Evolutionary conservation across 2,113 vertebrate species (phyloP).

Genomic region (Myanophis thanlyinensis): DNA sequence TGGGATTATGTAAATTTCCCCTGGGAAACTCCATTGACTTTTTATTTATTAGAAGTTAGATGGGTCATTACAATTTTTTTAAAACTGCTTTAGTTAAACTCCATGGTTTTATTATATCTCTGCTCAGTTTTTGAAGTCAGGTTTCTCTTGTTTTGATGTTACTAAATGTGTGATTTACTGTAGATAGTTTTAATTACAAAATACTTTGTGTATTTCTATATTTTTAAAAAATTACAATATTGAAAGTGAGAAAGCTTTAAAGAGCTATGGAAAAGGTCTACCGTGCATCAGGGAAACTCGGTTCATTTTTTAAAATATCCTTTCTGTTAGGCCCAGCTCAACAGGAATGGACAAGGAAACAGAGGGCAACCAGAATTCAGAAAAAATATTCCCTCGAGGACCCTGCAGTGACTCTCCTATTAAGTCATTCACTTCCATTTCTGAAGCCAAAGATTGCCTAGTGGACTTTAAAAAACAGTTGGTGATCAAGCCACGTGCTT

Average conservation of each 20-base stretch:
- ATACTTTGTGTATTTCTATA: neutral
- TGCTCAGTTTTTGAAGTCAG: neutral
- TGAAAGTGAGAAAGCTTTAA: neutral
- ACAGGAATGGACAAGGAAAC: neutral
- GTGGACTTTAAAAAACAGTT: conserved; percentile 73
- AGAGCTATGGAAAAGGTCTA: neutral
- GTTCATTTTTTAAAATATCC: neutral
- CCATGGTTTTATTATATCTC: neutral
- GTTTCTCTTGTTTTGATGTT: neutral
- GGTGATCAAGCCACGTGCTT: conserved; percentile 44
- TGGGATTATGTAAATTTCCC: neutral
- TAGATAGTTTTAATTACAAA: neutral
- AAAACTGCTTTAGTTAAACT: neutral
- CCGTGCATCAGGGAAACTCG: neutral
- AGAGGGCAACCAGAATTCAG: neutral
- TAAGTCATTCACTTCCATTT: conserved; percentile 75
- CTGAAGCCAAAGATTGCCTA: conserved; percentile 74
- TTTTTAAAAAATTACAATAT: neutral
- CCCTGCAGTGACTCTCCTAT: conserved; percentile 71
- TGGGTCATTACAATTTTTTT: neutral
- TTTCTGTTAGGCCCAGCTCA: conserved; percentile 38
- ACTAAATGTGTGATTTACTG: neutral
- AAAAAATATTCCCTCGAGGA: conserved; percentile 33
- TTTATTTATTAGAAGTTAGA: neutral
- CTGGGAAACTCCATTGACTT: neutral